Conservation (phyloP, 2,113 vertebrate genomes). For the Numenius arquata region DNA sequence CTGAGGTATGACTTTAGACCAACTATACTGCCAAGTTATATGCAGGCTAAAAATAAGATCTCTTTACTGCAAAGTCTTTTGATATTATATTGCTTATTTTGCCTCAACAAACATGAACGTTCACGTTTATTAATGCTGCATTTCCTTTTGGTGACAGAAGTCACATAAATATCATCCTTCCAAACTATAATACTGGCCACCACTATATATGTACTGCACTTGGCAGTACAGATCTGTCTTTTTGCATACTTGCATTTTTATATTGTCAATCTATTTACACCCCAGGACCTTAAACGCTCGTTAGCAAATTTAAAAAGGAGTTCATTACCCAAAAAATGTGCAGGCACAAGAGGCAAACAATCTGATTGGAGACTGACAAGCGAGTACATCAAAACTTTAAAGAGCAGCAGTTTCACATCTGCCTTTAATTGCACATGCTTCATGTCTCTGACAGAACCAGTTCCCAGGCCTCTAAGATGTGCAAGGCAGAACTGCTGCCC, state of each 20-base stretch:
- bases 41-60: background rate
- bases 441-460: background rate
- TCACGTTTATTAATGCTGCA: background rate
- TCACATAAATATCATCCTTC: background rate
- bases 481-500: background rate
- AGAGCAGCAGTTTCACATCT: background rate
- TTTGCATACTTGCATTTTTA: background rate
- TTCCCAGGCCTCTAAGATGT: background rate
- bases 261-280: background rate
- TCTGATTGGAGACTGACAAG: background rate
- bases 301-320: background rate
- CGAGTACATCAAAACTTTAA: background rate
- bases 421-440: background rate
- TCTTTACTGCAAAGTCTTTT: background rate
- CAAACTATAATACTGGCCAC: background rate
- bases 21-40: background rate
- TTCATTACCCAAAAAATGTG: background rate
- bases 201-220: background rate
- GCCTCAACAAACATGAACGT: background rate
- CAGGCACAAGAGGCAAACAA: background rate
- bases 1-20: background rate
- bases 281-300: background rate
- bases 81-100: background rate
- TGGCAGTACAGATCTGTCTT: background rate
- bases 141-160: background rate